A percentile compares a stretch with the other conserved stretches of the same genome.
Evolutionary conservation across 2,888 invertebrate species (phyloP).

Genomic region (Lymantria dispar): DNA sequence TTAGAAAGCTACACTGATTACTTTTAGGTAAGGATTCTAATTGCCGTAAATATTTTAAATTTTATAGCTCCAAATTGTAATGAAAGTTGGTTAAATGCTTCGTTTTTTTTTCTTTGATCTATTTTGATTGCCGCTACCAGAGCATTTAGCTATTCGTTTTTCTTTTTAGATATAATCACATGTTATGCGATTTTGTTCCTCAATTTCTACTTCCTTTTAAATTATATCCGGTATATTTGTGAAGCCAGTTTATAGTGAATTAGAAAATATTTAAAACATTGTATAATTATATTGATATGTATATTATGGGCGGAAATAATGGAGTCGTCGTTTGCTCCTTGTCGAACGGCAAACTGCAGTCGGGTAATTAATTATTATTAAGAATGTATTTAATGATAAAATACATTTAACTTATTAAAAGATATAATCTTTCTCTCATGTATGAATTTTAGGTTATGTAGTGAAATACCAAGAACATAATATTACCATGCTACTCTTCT

Average conservation of each 20-base stretch:
- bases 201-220: slow-evolving; percentile 3
- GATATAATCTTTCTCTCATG: no score
- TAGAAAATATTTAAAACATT: neutral
- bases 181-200: slow-evolving; percentile 1
- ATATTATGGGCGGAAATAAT: neutral
- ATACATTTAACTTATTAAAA: no score
- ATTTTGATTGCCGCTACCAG: slow-evolving; percentile 14
- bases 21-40: slow-evolving; percentile 2
- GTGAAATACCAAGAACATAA: no score
- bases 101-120: slow-evolving; percentile 22
- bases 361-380: neutral
- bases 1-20: slow-evolving; percentile 4
- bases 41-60: slow-evolving; percentile 12
- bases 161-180: neutral
- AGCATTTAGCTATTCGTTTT: slow-evolving; percentile 7
- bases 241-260: neutral
- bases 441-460: no score
- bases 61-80: slow-evolving; percentile 14
- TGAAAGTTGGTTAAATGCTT: slow-evolving; percentile 22
- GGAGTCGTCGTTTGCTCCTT: neutral
- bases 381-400: neutral
- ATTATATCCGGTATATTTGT: neutral
- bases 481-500: no score
- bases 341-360: neutral
- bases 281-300: neutral